A percentile compares a stretch with the other conserved stretches of the same genome.
These are phyloP conservation scores for Mizuhopecten yessoensis DNA, from an alignment of 1,140 invertebrate species.

Conservation along the genomic window DNA sequence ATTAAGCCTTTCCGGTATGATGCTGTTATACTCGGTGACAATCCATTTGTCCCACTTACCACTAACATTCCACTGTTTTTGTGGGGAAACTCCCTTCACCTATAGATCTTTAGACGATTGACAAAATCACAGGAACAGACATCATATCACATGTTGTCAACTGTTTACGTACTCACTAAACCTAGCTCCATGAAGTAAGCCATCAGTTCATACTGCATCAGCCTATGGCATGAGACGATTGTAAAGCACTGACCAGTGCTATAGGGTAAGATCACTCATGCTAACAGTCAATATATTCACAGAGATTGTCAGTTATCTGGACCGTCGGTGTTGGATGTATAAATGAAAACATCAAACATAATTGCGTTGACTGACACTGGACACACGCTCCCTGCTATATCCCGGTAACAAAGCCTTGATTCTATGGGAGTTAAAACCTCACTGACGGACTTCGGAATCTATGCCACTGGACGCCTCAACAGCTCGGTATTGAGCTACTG, in stretches of 20 bases:
- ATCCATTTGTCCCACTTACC: neutral
- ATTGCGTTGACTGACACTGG: neutral
- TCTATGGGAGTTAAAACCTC: neutral
- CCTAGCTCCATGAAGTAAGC: neutral
- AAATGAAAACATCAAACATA: neutral
- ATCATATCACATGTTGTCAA: neutral
- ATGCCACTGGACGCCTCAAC: constrained; percentile 36
- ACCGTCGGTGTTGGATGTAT: neutral
- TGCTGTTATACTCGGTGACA: neutral
- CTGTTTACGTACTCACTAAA: neutral
- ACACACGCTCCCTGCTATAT: neutral
- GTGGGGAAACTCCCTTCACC: neutral
- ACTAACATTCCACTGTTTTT: neutral
- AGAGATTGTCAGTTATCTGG: neutral
- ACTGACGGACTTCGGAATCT: neutral
- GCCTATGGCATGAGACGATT: neutral
- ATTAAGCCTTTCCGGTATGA: neutral
- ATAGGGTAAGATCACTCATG: neutral
- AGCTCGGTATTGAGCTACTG: constrained; percentile 12
- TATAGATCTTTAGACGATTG: neutral
- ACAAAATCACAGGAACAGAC: neutral
- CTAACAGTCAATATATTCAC: neutral
- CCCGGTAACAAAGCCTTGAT: neutral
- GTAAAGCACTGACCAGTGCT: neutral
- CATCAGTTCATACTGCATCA: neutral